phyloP scores from a whole-genome alignment of 92 coral and sea anemone species.

The Parazoanthus darwini region DNA sequence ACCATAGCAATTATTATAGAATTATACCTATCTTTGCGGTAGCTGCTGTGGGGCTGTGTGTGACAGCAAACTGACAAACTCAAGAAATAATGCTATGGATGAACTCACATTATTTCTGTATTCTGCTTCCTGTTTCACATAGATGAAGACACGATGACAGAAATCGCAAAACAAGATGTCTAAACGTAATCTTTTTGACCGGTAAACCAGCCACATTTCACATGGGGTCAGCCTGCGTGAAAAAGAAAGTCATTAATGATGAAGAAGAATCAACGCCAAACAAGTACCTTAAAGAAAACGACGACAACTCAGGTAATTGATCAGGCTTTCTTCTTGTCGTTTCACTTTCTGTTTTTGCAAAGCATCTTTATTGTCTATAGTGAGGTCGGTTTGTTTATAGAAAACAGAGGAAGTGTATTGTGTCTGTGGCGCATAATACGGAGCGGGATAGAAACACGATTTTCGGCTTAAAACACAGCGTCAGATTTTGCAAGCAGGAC shows the following conservation, averaged over 20 bases:
- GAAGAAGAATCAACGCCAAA: slow-evolving; percentile 12
- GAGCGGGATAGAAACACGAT: background rate
- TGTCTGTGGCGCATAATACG: slow-evolving; percentile 8
- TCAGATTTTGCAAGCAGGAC: background rate
- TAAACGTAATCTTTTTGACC: background rate
- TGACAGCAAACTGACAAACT: background rate
- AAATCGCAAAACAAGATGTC: slow-evolving; percentile 20
- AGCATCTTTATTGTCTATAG: slow-evolving; percentile 8
- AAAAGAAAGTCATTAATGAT: slow-evolving; percentile 4
- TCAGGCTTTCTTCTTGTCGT: background rate
- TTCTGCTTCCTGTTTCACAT: slow-evolving; percentile 10
- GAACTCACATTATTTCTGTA: slow-evolving; percentile 2
- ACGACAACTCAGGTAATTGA: slow-evolving; percentile 40
- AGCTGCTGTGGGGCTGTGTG: background rate
- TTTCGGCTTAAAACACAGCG: background rate
- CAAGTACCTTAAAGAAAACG: slow-evolving; percentile 43
- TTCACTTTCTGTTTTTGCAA: slow-evolving; percentile 11
- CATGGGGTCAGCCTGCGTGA: slow-evolving; percentile 42
- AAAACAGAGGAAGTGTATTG: slow-evolving; percentile 41
- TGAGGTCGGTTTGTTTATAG: slow-evolving; percentile 39
- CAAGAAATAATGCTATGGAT: background rate
- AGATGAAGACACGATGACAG: slow-evolving; percentile 34
- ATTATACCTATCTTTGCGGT: slow-evolving; percentile 19
- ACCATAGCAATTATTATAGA: slow-evolving; percentile 10
- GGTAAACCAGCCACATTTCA: slow-evolving; percentile 7